Percentiles rank a stretch among this genome's conserved stretches.
These are phyloP conservation scores for Idaea dimidiata DNA, from an alignment of 2,888 invertebrate genomes.

Conservation along the genomic window DNA sequence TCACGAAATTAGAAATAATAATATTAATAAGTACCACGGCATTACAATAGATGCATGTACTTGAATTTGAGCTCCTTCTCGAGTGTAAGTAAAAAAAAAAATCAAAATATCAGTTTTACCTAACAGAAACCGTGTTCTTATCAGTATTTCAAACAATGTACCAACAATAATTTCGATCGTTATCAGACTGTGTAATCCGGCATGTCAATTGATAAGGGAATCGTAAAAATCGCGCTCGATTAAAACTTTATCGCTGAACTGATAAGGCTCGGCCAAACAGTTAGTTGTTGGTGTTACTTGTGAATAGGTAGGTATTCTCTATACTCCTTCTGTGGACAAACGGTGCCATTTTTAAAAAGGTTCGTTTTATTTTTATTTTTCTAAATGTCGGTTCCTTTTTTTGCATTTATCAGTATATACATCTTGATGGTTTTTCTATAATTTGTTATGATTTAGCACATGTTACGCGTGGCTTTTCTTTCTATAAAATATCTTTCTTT, in stretches of 20 bases:
- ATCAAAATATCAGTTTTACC: background rate
- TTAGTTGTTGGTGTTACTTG: background rate
- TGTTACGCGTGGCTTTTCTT: too few relatives aligned
- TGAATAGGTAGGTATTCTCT: background rate
- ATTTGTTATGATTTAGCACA: too few relatives aligned
- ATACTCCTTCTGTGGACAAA: background rate
- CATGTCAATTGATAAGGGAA: slow-evolving; percentile 71
- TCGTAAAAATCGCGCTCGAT: slow-evolving; percentile 78
- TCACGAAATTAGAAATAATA: too few relatives aligned
- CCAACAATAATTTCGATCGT: slow-evolving; percentile 59
- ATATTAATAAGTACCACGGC: too few relatives aligned
- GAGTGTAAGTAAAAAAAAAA: background rate
- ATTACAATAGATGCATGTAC: too few relatives aligned
- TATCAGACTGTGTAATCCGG: slow-evolving; percentile 74
- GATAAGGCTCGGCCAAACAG: background rate
- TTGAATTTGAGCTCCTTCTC: too few relatives aligned
- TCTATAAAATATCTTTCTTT: too few relatives aligned
- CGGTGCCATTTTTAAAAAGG: background rate
- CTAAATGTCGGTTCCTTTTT: too few relatives aligned
- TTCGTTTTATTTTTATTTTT: background rate
- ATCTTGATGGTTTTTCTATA: too few relatives aligned
- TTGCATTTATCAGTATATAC: too few relatives aligned
- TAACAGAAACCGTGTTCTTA: slow-evolving; percentile 17
- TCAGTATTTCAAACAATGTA: slow-evolving; percentile 42
- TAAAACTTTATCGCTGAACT: slow-evolving; percentile 40